Evolutionary conservation across 2,888 invertebrate species (phyloP).

Genomic region (Ochropleura plecta): DNA sequence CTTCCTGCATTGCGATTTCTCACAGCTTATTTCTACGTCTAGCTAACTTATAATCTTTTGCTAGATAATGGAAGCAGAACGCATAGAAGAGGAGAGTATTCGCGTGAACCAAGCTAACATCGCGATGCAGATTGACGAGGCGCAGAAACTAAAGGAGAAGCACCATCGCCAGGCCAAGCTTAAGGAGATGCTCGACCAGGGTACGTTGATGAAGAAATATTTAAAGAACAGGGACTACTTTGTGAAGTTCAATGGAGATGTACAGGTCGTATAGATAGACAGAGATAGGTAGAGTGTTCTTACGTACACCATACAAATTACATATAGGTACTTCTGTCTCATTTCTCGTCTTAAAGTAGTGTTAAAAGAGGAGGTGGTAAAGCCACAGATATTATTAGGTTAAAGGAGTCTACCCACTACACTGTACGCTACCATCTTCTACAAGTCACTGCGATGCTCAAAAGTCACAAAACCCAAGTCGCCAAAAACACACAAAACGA

Average conservation of each 20-base stretch:
- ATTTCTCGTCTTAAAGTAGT: not conserved
- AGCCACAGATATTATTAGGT: not conserved
- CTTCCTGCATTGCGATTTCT: not conserved
- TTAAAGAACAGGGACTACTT: not conserved
- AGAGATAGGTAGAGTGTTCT: too few relatives aligned
- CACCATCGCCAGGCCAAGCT: constrained; percentile 88
- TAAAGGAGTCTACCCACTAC: not conserved
- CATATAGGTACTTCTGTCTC: too few relatives aligned
- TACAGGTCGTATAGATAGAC: not conserved
- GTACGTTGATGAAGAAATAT: constrained; percentile 66
- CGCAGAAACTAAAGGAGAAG: constrained; percentile 90
- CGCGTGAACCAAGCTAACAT: constrained; percentile 91
- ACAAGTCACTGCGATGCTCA: not conserved
- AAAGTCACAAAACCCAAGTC: not conserved
- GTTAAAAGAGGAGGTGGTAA: too few relatives aligned
- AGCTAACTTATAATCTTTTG: not conserved
- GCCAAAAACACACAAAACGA: not conserved
- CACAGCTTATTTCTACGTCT: not conserved
- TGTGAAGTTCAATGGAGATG: not conserved
- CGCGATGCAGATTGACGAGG: constrained; percentile 92
- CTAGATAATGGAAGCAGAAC: constrained; percentile 91
- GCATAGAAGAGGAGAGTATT: constrained; percentile 92
- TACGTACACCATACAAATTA: too few relatives aligned
- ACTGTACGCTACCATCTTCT: not conserved
- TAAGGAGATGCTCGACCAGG: constrained; percentile 91